phyloP scores from a whole-genome alignment of 2,888 invertebrate genomes.

The Chalcis sispes region DNA sequence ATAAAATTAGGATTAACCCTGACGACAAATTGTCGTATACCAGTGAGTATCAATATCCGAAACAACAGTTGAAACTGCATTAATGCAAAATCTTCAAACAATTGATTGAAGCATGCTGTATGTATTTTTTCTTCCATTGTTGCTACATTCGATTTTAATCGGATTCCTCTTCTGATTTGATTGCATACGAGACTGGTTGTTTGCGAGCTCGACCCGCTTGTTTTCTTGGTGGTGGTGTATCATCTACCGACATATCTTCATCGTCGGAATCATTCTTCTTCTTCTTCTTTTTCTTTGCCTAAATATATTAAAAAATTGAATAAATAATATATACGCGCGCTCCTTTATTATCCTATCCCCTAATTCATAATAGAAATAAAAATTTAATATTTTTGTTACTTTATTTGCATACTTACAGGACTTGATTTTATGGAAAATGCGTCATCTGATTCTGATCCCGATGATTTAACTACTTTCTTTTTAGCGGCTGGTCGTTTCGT shows the following conservation, averaged over 20 bases:
- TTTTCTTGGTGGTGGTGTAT: constrained; percentile 70
- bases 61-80: background rate
- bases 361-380: background rate
- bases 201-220: constrained; percentile 77
- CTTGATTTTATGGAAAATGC: constrained; percentile 63
- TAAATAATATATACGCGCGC: background rate
- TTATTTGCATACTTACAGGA: constrained; percentile 62
- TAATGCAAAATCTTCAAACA: background rate
- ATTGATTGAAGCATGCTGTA: constrained; percentile 13
- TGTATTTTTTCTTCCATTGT: background rate
- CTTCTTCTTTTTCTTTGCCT: constrained; percentile 66
- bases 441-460: constrained; percentile 70
- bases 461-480: constrained; percentile 54
- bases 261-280: constrained; percentile 64
- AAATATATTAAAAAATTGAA: constrained; percentile 14
- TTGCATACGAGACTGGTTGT: constrained; percentile 77
- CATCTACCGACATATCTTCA: constrained; percentile 59
- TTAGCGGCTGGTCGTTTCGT: constrained; percentile 44
- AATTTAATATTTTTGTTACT: background rate
- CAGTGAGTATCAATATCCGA: constrained; percentile 48
- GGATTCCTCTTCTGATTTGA: constrained; percentile 71
- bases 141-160: constrained; percentile 30
- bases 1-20: constrained; percentile 51
- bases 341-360: background rate
- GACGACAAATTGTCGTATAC: constrained; percentile 33